Conservation (phyloP, 2,113 vertebrate species). For the Nibea coibor region DNA sequence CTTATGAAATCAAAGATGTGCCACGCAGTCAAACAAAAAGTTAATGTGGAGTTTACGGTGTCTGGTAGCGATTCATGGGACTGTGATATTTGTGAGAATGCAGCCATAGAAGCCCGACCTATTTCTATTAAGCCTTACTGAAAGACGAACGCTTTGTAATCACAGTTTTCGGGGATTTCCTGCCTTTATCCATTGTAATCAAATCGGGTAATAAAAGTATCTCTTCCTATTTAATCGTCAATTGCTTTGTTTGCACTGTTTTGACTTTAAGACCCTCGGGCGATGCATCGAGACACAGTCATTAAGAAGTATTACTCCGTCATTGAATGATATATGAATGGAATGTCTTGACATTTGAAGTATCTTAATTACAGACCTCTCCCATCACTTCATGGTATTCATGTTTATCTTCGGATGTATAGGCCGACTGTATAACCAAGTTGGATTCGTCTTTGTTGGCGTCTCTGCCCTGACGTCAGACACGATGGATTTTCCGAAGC, state of each 20-base stretch:
- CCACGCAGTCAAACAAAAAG: not conserved
- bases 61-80: conserved; percentile 3
- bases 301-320: conserved; percentile 36
- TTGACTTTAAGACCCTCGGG: conserved; percentile 6
- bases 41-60: conserved; percentile 1
- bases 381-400: not conserved
- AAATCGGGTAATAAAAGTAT: conserved; percentile 25
- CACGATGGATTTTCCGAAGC: conserved; percentile 7
- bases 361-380: conserved; percentile 39
- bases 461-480: not conserved
- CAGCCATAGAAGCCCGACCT: not conserved
- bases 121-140: conserved; percentile 10
- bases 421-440: not conserved
- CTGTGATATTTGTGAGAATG: conserved; percentile 43
- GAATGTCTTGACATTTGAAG: conserved; percentile 33
- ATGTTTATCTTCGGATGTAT: conserved; percentile 15
- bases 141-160: conserved; percentile 48
- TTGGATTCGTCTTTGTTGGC: not conserved
- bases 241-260: conserved; percentile 45
- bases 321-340: conserved; percentile 42
- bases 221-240: conserved; percentile 28
- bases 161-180: conserved; percentile 42
- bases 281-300: not conserved
- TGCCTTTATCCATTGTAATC: conserved; percentile 36
- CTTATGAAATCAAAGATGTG: conserved; percentile 26